phyloP scores from a whole-genome alignment of 1,140 invertebrate species.

The Eumaeus atala region DNA sequence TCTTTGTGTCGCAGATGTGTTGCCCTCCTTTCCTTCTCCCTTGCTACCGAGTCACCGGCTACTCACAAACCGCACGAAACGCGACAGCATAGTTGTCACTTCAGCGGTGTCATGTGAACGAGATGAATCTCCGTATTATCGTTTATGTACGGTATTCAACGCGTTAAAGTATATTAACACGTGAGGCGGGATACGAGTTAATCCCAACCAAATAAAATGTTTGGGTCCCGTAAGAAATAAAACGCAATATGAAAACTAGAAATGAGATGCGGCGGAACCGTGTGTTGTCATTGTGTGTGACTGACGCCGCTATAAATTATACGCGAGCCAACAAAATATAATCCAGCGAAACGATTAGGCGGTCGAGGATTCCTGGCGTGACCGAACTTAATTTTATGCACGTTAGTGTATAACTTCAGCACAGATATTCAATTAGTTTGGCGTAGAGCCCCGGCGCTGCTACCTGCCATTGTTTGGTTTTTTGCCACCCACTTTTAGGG shows the following conservation, averaged over 20 bases:
- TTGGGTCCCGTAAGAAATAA: neutral
- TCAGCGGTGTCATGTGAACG: conserved; percentile 8
- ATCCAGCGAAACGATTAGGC: conserved; percentile 5
- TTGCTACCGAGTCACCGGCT: no score
- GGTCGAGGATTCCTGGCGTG: conserved; percentile 14
- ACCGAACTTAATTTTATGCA: conserved; percentile 32
- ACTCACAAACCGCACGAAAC: no score
- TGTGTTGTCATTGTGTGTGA: neutral
- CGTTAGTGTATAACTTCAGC: conserved; percentile 22
- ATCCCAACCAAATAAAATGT: neutral
- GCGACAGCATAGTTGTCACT: no score
- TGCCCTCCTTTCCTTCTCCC: no score
- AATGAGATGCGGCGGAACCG: neutral
- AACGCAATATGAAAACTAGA: neutral
- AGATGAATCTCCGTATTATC: no score
- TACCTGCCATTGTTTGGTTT: conserved; percentile 32
- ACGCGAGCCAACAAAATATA: conserved; percentile 5
- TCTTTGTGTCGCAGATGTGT: no score
- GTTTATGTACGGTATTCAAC: no score
- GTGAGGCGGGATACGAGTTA: conserved; percentile 1
- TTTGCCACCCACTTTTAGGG: conserved; percentile 1
- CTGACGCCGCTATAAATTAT: conserved; percentile 4
- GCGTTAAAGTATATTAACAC: no score
- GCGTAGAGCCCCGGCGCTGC: conserved; percentile 9
- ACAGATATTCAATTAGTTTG: conserved; percentile 28